These are phyloP conservation scores for Apamea monoglypha DNA, from an alignment of 2,888 invertebrate species.

Conservation along the genomic window DNA sequence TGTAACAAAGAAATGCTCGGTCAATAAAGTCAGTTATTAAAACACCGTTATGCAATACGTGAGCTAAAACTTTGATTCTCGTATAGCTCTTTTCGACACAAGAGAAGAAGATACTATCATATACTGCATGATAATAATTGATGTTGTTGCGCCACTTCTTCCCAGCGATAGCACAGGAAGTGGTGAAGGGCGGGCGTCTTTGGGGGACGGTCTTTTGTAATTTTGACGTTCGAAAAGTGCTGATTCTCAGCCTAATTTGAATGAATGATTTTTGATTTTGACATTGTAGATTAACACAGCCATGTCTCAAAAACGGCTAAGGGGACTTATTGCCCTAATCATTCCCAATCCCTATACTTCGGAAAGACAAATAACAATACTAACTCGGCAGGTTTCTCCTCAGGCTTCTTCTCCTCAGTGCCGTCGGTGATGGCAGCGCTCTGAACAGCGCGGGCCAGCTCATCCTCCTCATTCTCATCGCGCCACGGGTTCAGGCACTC, in stretches of 20 bases:
- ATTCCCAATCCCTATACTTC: neutral
- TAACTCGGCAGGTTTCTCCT: conserved; percentile 83
- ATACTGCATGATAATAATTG: neutral
- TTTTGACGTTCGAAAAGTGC: too few species aligned
- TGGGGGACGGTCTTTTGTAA: too few species aligned
- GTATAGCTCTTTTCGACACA: too few species aligned
- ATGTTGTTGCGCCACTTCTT: too few species aligned
- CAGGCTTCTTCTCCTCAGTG: conserved; percentile 77
- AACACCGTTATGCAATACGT: conserved; percentile 76
- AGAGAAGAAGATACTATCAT: neutral
- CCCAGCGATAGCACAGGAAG: too few species aligned
- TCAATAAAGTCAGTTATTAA: conserved; percentile 67
- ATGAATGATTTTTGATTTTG: too few species aligned
- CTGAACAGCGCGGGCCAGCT: conserved; percentile 92
- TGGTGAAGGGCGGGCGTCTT: too few species aligned
- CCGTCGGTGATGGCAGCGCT: conserved; percentile 89
- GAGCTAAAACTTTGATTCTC: conserved; percentile 28
- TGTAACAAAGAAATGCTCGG: conserved; percentile 60
- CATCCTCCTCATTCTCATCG: conserved; percentile 93
- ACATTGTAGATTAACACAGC: neutral
- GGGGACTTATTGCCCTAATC: neutral
- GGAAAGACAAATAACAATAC: conserved; percentile 56
- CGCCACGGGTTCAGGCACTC: conserved; percentile 97
- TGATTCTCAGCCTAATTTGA: too few species aligned
- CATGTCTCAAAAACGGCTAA: neutral